Base-by-base conservation (phyloP, 2,888 invertebrate species). In the Thyatira batis region DNA sequence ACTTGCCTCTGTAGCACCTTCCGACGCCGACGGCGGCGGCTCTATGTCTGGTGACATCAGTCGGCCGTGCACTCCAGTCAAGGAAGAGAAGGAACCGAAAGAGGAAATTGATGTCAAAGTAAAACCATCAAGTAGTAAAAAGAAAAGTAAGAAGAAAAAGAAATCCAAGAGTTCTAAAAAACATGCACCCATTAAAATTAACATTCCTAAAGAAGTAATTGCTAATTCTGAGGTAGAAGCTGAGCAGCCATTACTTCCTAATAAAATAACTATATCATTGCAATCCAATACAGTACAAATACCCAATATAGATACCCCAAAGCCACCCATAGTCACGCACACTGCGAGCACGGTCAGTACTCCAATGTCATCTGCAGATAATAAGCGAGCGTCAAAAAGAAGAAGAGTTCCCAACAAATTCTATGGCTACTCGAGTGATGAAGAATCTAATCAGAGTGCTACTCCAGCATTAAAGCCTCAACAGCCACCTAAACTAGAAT, bases 351-450 rank as follows among this genome's bases (percentile, higher is more conserved):
- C 66, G n/a, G n/a, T n/a, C 2, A 72, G 61, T 45, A 72, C 76
- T 28, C 63, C 79, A 20, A 79, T 86, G 46, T 78, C 81, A 20
- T 72, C 82, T 6, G 65, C 90, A 4, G 95, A 95, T 69, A 94
- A 85, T 17, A 96, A 95, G 74, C 92, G 97, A 33, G 94, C 95
- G 1, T 97, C 97, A 0, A 97, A 97, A 83, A 93, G 97, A 57
- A 93, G 96, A 69, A 88, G 97, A 43, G 95, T 97, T 25, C 97
- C 96, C 0, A 97, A 97, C 74, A 96, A 95, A 75, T 97, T 97
- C 80, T 97, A 97, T 76, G 97, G 97, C 0, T 97, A 97, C 78
- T 96, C 97, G 0, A 97, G 97, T 78, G 97, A 97, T 67, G 97
- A 97, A 70, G 97, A 97, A 60, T 92, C 84, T 53, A 61, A 77